phyloP scores from a whole-genome alignment of 2,113 vertebrate species.

The Craseonycteris thonglongyai region DNA sequence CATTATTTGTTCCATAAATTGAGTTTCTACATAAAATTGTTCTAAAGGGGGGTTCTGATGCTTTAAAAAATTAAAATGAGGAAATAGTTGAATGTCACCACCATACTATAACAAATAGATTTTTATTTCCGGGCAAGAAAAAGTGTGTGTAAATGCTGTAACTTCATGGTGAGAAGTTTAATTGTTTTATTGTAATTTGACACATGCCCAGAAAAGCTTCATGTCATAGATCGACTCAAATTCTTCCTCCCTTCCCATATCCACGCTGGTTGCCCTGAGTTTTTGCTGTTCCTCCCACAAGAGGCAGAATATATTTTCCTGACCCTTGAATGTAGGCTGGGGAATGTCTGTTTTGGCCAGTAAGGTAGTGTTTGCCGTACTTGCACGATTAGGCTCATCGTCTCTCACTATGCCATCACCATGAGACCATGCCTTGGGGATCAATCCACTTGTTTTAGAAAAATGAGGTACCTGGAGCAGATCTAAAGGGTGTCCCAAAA shows the following conservation, averaged over 20 bases:
- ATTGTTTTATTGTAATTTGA: neutral
- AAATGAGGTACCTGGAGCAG: neutral
- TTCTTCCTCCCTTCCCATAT: neutral
- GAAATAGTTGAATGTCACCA: neutral
- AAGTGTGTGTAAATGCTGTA: neutral
- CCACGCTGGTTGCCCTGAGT: neutral
- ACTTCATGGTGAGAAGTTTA: neutral
- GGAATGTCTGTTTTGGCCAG: neutral
- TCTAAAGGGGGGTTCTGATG: neutral
- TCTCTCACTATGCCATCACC: neutral
- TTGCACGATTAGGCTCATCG: neutral
- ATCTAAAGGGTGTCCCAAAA: too few species aligned
- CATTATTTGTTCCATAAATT: neutral
- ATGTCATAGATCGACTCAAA: neutral
- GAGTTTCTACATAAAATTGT: neutral
- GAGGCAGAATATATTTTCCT: neutral
- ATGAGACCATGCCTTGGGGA: neutral
- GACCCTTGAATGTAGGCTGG: neutral
- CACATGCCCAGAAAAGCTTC: neutral
- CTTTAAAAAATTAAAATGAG: neutral
- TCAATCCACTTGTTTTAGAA: neutral
- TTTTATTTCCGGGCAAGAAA: neutral
- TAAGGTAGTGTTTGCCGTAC: neutral
- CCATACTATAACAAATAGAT: neutral
- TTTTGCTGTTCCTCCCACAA: neutral